phyloP scores from a whole-genome alignment of 2,888 invertebrate species.

The Chymomyza caudatula region DNA sequence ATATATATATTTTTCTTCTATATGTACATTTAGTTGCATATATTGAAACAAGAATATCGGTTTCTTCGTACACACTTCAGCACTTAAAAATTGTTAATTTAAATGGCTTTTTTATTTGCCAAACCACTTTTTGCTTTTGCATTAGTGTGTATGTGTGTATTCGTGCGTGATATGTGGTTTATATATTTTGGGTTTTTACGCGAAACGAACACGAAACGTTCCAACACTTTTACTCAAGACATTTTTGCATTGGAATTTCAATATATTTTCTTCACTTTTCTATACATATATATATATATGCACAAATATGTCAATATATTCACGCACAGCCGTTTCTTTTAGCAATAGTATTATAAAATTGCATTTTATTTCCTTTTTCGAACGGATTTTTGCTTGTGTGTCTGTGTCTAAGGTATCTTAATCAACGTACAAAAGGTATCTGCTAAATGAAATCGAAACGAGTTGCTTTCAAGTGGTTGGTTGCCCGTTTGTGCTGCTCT shows the following conservation, averaged over 20 bases:
- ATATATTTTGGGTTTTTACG: constrained; percentile 58
- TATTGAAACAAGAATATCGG: not conserved
- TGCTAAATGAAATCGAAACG: constrained; percentile 75
- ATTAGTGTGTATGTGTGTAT: constrained; percentile 9
- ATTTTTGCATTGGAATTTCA: constrained; percentile 50
- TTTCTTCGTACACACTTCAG: constrained; percentile 40
- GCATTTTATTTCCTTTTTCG: constrained; percentile 50
- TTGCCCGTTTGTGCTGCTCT: constrained; percentile 39
- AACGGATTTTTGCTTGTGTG: constrained; percentile 23
- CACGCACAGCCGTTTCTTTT: constrained; percentile 20
- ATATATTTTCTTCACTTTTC: not conserved
- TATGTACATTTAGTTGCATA: not conserved
- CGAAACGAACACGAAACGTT: constrained; percentile 5
- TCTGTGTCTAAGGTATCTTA: constrained; percentile 72
- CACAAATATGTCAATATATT: constrained; percentile 8
- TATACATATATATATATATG: too few relatives aligned
- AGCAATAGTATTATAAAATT: constrained; percentile 26
- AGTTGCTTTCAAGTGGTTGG: constrained; percentile 74
- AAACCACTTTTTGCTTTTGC: constrained; percentile 39
- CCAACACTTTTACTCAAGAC: constrained; percentile 57
- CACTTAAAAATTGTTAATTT: constrained; percentile 57
- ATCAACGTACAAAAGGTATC: constrained; percentile 74
- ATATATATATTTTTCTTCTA: constrained; percentile 10
- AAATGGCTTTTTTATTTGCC: constrained; percentile 32
- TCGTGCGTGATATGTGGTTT: constrained; percentile 6